These are phyloP conservation scores for Ephialtes manifestator DNA, from an alignment of 2,888 invertebrate species.

Conservation along the genomic window DNA sequence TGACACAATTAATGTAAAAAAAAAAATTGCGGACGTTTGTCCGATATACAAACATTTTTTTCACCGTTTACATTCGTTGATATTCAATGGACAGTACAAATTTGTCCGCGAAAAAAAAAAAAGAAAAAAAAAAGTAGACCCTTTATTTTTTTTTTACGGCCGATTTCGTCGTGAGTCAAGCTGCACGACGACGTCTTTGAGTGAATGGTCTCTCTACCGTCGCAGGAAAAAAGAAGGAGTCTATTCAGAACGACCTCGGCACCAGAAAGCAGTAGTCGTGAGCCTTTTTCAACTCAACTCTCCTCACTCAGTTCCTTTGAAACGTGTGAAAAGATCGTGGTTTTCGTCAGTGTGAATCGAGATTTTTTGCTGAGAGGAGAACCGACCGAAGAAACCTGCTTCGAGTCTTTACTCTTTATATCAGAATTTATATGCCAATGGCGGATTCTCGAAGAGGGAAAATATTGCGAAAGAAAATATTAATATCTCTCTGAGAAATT, in stretches of 20 bases:
- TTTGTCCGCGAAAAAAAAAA: not conserved
- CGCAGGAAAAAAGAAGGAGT: constrained; percentile 37
- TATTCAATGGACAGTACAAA: not conserved
- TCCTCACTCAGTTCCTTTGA: constrained; percentile 34
- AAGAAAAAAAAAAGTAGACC: not conserved
- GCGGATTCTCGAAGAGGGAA: not conserved
- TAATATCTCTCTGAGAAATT: not conserved
- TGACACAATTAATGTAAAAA: no score
- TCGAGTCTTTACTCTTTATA: not conserved
- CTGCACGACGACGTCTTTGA: constrained; percentile 31
- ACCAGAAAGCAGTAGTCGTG: constrained; percentile 29
- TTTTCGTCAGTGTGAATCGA: constrained; percentile 10
- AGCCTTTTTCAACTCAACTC: constrained; percentile 48
- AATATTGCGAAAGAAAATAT: constrained; percentile 15
- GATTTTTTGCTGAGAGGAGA: constrained; percentile 11
- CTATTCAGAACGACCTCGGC: constrained; percentile 58
- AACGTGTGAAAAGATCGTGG: constrained; percentile 60
- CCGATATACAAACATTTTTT: not conserved
- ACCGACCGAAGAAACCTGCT: not conserved
- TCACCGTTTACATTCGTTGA: not conserved
- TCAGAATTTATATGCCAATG: constrained; percentile 1
- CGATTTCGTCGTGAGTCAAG: constrained; percentile 37
- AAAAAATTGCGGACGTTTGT: not conserved
- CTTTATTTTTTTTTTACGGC: constrained; percentile 10
- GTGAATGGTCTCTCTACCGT: constrained; percentile 39